Conservation (phyloP, 2,797 vertebrate genomes). For the Falco columbarius region DNA sequence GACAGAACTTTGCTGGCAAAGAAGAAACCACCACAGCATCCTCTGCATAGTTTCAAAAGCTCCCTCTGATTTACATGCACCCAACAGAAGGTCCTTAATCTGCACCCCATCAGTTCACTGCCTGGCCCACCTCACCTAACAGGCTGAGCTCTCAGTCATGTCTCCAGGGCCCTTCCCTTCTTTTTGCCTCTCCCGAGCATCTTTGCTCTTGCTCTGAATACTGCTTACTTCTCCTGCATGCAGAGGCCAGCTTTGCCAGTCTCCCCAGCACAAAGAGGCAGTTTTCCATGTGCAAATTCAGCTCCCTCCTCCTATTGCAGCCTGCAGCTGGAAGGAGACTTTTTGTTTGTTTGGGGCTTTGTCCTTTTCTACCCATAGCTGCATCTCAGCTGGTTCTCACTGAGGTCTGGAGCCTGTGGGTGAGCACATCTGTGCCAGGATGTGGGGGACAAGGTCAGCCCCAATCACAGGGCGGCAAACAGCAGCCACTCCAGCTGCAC, state of each 20-base stretch:
- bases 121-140: not conserved
- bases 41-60: not conserved
- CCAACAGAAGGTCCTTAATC: constrained; percentile 5
- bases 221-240: not conserved
- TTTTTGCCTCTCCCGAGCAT: not conserved
- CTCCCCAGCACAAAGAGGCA: not conserved
- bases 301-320: not conserved
- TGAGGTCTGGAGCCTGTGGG: not conserved
- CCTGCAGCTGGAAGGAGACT: not conserved
- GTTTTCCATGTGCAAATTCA: not conserved
- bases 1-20: not conserved
- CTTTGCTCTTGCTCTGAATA: not conserved
- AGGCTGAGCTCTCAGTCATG: not conserved
- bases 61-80: not conserved
- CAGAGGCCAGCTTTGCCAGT: not conserved
- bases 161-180: not conserved
- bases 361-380: not conserved
- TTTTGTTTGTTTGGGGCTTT: not conserved
- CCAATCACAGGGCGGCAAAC: not conserved
- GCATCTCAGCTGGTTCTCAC: not conserved
- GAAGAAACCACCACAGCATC: not conserved
- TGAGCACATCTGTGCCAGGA: not conserved
- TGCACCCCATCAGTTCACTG: not conserved
- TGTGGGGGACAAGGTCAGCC: not conserved
- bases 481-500: not conserved